A percentile compares a stretch with the other conserved stretches of the same genome.
phyloP scores from a whole-genome alignment of 2,113 vertebrate species.

The Limanda limanda region DNA sequence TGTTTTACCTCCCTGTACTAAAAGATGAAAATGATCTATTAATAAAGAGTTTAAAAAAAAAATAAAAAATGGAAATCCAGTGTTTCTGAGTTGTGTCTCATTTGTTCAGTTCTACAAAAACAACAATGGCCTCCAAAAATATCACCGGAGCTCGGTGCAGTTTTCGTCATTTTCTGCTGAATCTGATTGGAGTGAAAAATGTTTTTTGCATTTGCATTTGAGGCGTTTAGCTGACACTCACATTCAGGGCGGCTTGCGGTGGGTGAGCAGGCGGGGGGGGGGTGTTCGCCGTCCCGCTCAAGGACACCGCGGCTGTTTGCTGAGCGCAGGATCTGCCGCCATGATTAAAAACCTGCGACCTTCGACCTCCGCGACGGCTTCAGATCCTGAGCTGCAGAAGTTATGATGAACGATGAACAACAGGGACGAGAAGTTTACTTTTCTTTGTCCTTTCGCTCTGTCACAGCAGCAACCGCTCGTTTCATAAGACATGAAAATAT shows the following conservation, averaged over 20 bases:
- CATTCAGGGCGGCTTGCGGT: slow-evolving; percentile 12
- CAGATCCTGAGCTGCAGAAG: slow-evolving; percentile 23
- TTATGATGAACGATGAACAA: slow-evolving; percentile 11
- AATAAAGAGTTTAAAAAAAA: too few species aligned
- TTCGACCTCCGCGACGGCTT: slow-evolving; percentile 25
- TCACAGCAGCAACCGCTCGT: background rate
- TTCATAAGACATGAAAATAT: background rate
- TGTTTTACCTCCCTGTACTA: too few species aligned
- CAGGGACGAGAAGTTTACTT: background rate
- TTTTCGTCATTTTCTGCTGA: slow-evolving; percentile 46
- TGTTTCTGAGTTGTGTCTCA: background rate
- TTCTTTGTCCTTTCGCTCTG: background rate
- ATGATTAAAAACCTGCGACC: slow-evolving; percentile 42
- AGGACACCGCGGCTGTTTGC: slow-evolving; percentile 46
- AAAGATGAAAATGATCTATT: too few species aligned
- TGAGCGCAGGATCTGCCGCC: slow-evolving; percentile 27
- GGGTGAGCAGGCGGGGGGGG: slow-evolving; percentile 34
- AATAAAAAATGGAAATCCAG: too few species aligned
- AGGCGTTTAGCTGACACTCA: slow-evolving; percentile 48
- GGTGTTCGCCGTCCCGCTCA: slow-evolving; percentile 40
- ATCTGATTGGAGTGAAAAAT: slow-evolving; percentile 46
- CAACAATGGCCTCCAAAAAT: slow-evolving; percentile 26
- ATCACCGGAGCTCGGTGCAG: slow-evolving; percentile 6
- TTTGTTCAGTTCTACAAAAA: slow-evolving; percentile 4
- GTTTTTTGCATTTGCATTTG: slow-evolving; percentile 45